These are phyloP conservation scores for Eulemur mongoz DNA, from an alignment of 2,797 vertebrate genomes.

Conservation along the genomic window DNA sequence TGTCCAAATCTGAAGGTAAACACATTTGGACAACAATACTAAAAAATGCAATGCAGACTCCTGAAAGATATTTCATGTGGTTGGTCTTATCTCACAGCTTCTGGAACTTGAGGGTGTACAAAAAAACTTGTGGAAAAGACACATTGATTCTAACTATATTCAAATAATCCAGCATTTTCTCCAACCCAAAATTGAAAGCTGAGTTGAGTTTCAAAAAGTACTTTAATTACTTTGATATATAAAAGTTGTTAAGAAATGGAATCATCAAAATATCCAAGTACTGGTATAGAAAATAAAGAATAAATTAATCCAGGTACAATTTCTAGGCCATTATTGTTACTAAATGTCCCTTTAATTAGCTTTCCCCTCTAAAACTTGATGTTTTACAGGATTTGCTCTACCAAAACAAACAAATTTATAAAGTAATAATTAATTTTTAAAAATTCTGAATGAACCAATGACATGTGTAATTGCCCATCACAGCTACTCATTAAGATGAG, in stretches of 20 bases:
- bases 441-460: constrained; percentile 16
- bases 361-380: constrained; percentile 38
- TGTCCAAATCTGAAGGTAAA: neutral
- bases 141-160: neutral
- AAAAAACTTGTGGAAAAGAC: neutral
- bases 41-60: neutral
- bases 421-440: neutral
- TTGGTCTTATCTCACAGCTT: neutral
- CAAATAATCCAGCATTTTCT: neutral
- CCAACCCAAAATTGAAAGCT: neutral
- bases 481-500: constrained; percentile 25
- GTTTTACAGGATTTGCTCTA: constrained; percentile 48
- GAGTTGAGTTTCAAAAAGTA: constrained; percentile 6
- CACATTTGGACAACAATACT: neutral
- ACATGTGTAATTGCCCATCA: neutral
- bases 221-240: neutral
- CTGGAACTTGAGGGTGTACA: neutral
- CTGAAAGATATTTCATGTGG: neutral
- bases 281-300: constrained; percentile 26
- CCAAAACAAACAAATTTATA: constrained; percentile 57
- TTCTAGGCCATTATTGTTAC: constrained; percentile 38
- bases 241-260: constrained; percentile 37
- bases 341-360: constrained; percentile 62
- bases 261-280: constrained; percentile 60
- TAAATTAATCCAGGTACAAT: constrained; percentile 58